Evolutionary conservation across 2,113 vertebrate species (phyloP).

Genomic region (Setophaga petechia): DNA sequence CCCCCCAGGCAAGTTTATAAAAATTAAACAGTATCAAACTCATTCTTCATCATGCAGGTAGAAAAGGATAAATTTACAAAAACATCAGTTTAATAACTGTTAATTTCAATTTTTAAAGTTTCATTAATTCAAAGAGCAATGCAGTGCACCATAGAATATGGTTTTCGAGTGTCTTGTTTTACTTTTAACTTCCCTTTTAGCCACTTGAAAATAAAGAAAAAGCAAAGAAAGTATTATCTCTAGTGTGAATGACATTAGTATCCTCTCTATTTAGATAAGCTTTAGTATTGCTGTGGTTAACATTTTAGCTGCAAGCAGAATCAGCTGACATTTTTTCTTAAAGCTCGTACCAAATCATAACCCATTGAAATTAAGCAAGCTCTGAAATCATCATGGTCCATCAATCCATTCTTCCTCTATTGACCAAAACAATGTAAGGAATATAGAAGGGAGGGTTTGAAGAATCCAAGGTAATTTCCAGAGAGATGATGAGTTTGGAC

Average conservation of each 20-base stretch:
- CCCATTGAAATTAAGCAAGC: conserved; percentile 99
- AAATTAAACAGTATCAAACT: neutral
- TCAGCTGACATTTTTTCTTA: neutral
- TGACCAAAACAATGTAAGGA: neutral
- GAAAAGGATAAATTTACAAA: neutral
- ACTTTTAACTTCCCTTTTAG: neutral
- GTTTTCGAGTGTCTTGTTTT: neutral
- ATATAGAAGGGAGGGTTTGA: conserved; percentile 5
- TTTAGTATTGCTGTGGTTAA: neutral
- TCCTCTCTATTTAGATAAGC: neutral
- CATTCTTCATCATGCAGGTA: conserved; percentile 1
- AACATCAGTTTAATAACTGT: neutral
- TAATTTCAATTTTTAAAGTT: neutral
- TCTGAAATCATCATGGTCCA: conserved; percentile 97
- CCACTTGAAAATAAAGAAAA: neutral
- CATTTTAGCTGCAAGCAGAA: neutral
- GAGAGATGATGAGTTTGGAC: neutral
- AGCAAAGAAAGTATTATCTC: neutral
- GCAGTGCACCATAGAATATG: neutral
- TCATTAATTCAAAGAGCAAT: neutral
- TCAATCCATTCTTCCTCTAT: conserved; percentile 97
- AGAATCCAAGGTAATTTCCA: conserved; percentile 42
- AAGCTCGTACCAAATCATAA: conserved; percentile 91
- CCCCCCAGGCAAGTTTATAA: neutral
- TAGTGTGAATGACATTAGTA: neutral